Conservation (phyloP, 2,113 vertebrate genomes). For the Propithecus coquereli region DNA sequence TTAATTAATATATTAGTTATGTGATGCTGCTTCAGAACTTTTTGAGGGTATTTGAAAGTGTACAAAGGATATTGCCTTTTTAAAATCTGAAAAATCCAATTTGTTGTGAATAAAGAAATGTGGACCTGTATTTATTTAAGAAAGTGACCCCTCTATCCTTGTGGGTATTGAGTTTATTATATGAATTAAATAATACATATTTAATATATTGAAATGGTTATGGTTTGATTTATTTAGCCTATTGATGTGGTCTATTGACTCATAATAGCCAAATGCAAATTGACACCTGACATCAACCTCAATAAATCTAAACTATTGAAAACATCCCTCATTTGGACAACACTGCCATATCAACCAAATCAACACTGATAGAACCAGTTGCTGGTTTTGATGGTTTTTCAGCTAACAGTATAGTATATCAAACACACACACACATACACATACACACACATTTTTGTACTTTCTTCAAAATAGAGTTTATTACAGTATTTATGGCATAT, state of each 20-base stretch:
- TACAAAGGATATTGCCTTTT: neutral
- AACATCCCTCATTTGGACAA: neutral
- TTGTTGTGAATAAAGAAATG: neutral
- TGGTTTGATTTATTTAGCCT: neutral
- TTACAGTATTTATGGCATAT: neutral
- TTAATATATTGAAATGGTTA: neutral
- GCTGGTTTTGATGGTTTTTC: neutral
- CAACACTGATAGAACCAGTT: neutral
- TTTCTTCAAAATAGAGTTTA: neutral
- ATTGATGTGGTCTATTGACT: neutral
- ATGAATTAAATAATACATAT: neutral
- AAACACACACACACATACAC: neutral
- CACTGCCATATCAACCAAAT: neutral
- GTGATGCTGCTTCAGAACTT: neutral
- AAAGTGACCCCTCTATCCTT: neutral
- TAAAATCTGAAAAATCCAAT: neutral
- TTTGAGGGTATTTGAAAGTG: neutral
- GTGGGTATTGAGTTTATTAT: neutral
- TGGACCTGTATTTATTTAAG: neutral
- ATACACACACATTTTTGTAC: neutral
- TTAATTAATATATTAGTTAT: neutral
- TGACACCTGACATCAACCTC: neutral
- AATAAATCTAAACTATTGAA: neutral
- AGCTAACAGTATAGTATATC: neutral
- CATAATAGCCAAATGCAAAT: neutral